Base-by-base conservation (phyloP, 2,888 invertebrate genomes). In the Alcis repandata region DNA sequence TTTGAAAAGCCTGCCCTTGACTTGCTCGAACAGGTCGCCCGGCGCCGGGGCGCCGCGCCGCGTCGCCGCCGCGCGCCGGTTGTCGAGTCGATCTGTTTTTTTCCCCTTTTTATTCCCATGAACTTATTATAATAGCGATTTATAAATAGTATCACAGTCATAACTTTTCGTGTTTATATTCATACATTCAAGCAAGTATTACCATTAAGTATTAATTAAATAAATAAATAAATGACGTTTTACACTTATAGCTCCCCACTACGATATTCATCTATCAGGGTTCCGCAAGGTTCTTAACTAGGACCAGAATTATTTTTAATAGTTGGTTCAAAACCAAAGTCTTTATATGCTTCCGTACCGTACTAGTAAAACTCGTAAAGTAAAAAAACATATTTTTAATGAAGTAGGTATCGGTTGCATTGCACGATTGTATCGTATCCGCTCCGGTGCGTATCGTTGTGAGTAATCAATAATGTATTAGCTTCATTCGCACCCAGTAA, bases 401-500 rank as follows among this genome's bases (percentile, higher is more conserved):
- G n/a, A 36, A 40, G 68, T 73, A 67, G 69, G 72, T 78, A 79
- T 78, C 73, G 71, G 71, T 78, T 79, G 78, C 74, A 75, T 80
- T 80, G 76, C 79, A 79, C 72, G 77, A 73, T 77, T 70, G 69
- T 75, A 59, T 53, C 57, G 60, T 68, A 68, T 52, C 56, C 53
- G 72, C 64, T 6, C 27, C 71, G 69, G 73, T 75, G 76, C 79
- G 76, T 69, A 57, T 62, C 70, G 67, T 68, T 73, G 76, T 75
- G 71, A 69, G 75, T 79, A 76, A 77, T 74, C 76, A 79, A 80
- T 82, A 78, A 82, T 80, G 77, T 78, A 79, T 79, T 76, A 73
- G 62, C 58, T 71, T 70, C 69, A 74, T 73, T 65, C 63, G 72
- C 59, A 64, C 69, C 69, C 48, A 69, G 59, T 71, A 66, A 69